phyloP scores from a whole-genome alignment of 1,140 invertebrate species.

The Drosophila lacteicornis region DNA sequence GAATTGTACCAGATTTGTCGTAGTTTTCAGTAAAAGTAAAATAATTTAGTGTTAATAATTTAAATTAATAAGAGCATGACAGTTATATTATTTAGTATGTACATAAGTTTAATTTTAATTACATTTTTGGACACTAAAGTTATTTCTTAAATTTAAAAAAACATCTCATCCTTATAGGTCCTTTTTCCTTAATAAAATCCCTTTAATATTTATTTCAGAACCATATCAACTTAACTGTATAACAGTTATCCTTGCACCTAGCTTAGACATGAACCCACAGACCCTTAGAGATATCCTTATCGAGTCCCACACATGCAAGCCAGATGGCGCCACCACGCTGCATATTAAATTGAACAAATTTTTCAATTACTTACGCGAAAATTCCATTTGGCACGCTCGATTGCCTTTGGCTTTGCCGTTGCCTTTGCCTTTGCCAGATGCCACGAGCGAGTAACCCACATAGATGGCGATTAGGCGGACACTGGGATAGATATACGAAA shows the following conservation, averaged over 20 bases:
- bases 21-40: neutral
- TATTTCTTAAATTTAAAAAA: neutral
- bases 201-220: neutral
- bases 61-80: neutral
- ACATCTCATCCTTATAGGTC: neutral
- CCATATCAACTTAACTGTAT: neutral
- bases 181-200: neutral
- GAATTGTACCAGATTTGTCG: too few species aligned
- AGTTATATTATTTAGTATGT: too few species aligned
- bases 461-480: conserved; percentile 74
- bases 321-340: conserved; percentile 55
- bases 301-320: neutral
- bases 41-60: neutral
- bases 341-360: conserved; percentile 42
- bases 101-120: neutral
- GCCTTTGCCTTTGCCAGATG: conserved; percentile 22
- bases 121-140: too few species aligned
- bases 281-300: conserved; percentile 35
- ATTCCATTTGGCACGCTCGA: conserved; percentile 62
- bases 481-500: conserved; percentile 56
- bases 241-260: conserved; percentile 32
- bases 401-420: neutral
- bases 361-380: conserved; percentile 64
- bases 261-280: conserved; percentile 24
- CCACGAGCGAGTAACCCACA: conserved; percentile 64